Percentiles rank a stretch among this genome's conserved stretches.
Evolutionary conservation across 2,797 vertebrate species (phyloP).

Genomic region (Sebastes trivittatus): DNA sequence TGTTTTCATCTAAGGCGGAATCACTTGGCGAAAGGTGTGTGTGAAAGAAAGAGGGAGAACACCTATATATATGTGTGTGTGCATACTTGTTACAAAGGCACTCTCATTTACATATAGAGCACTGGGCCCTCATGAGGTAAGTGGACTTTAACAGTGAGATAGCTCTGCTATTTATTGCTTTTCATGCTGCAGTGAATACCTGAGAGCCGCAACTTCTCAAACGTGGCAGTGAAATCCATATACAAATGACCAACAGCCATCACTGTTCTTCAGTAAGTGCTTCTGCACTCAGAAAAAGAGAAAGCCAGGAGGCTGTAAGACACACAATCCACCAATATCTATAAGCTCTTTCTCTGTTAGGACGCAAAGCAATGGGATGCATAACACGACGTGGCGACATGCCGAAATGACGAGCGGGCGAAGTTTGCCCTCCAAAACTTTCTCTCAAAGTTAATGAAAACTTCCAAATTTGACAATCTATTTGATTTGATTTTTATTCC

Average conservation of each 20-base stretch:
- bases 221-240: constrained; percentile 77
- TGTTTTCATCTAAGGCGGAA: constrained; percentile 66
- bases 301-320: constrained; percentile 43
- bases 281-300: constrained; percentile 32
- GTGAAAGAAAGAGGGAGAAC: constrained; percentile 8
- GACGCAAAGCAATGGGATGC: neutral
- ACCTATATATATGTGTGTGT: constrained; percentile 14
- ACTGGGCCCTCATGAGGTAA: constrained; percentile 73
- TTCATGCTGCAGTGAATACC: constrained; percentile 80
- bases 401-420: neutral
- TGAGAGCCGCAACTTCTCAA: constrained; percentile 77
- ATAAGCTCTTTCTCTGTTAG: constrained; percentile 15
- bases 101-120: constrained; percentile 83
- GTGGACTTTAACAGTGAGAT: constrained; percentile 81
- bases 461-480: constrained; percentile 48
- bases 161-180: constrained; percentile 81
- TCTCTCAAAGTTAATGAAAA: constrained; percentile 45
- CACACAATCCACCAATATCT: constrained; percentile 41
- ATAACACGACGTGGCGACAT: neutral
- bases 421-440: constrained; percentile 44
- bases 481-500: constrained; percentile 49
- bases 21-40: constrained; percentile 24
- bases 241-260: constrained; percentile 73
- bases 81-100: constrained; percentile 61
- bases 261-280: constrained; percentile 55